Evolutionary conservation across 1,140 invertebrate species (phyloP).

Genomic region (Drosophila ohnishii): DNA sequence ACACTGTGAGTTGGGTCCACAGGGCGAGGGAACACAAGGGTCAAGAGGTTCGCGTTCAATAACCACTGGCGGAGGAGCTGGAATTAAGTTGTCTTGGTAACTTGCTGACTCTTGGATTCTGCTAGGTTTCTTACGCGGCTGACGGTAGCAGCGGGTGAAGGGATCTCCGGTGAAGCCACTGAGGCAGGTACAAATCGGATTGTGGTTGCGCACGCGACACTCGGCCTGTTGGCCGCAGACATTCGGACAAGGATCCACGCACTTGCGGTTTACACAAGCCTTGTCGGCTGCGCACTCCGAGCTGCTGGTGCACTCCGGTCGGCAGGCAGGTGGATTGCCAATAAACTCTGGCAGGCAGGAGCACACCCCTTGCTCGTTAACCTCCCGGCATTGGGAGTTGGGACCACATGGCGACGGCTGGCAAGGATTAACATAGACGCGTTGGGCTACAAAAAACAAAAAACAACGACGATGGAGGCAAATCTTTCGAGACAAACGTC

Average conservation of each 20-base stretch:
- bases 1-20: slow-evolving; percentile 92
- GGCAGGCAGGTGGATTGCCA: slow-evolving; percentile 90
- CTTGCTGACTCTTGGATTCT: slow-evolving; percentile 40
- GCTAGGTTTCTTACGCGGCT: slow-evolving; percentile 83
- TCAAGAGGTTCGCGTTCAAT: slow-evolving; percentile 81
- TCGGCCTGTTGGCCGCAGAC: slow-evolving; percentile 91
- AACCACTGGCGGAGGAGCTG: slow-evolving; percentile 63
- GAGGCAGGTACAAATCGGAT: slow-evolving; percentile 89
- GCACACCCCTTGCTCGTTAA: slow-evolving; percentile 88
- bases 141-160: slow-evolving; percentile 76
- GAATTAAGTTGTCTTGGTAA: slow-evolving; percentile 1
- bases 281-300: slow-evolving; percentile 89
- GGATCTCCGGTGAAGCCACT: slow-evolving; percentile 91
- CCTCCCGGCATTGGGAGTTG: slow-evolving; percentile 86
- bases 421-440: slow-evolving; percentile 85
- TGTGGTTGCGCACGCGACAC: slow-evolving; percentile 90
- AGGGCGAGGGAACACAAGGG: slow-evolving; percentile 92
- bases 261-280: slow-evolving; percentile 92
- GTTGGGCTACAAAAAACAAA: slow-evolving; percentile 58
- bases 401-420: slow-evolving; percentile 89
- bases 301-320: slow-evolving; percentile 89
- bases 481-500: not conserved
- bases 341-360: slow-evolving; percentile 89
- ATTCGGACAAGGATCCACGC: slow-evolving; percentile 90
- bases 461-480: slow-evolving; percentile 13